Percentiles rank a stretch among this genome's conserved stretches.
Conservation (phyloP, 2,888 invertebrate species). For the Mythimna loreyi region DNA sequence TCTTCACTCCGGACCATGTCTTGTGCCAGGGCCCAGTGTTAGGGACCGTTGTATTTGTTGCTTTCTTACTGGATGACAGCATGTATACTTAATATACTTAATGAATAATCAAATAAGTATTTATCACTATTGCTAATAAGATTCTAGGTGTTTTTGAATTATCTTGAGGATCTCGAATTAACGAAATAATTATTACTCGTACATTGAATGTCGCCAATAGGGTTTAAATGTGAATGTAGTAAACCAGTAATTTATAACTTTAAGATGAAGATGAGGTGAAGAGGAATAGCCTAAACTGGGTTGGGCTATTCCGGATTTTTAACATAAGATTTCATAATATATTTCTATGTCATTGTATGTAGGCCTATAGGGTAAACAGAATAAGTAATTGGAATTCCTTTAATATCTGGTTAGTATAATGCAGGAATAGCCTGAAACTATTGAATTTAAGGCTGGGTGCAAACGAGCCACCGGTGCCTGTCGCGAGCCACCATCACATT, state of each 20-base stretch:
- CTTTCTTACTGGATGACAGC: not conserved
- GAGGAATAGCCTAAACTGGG: not conserved
- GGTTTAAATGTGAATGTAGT: conserved; percentile 11
- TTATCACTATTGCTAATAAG: conserved; percentile 29
- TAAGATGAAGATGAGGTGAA: too few relatives aligned
- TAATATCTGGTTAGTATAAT: not conserved
- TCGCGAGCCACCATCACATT: too few relatives aligned
- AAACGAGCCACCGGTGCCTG: too few relatives aligned
- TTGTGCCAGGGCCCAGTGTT: too few relatives aligned
- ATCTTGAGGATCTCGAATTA: not conserved
- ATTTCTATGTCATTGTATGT: not conserved
- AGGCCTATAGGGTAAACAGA: conserved; percentile 8
- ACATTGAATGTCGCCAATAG: conserved; percentile 14
- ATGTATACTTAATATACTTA: not conserved
- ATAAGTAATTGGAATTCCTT: not conserved
- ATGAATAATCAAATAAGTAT: conserved; percentile 12
- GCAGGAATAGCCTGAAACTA: conserved; percentile 1
- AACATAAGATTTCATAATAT: conserved; percentile 4
- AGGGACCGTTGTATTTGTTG: not conserved
- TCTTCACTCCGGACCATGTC: too few relatives aligned
- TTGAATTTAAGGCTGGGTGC: not conserved
- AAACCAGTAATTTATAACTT: not conserved
- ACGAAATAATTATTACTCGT: conserved; percentile 2
- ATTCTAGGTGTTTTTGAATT: not conserved
- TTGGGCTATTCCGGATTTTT: not conserved